These are phyloP conservation scores for Drosophila differens DNA, from an alignment of 2,888 invertebrate species.

Conservation along the genomic window DNA sequence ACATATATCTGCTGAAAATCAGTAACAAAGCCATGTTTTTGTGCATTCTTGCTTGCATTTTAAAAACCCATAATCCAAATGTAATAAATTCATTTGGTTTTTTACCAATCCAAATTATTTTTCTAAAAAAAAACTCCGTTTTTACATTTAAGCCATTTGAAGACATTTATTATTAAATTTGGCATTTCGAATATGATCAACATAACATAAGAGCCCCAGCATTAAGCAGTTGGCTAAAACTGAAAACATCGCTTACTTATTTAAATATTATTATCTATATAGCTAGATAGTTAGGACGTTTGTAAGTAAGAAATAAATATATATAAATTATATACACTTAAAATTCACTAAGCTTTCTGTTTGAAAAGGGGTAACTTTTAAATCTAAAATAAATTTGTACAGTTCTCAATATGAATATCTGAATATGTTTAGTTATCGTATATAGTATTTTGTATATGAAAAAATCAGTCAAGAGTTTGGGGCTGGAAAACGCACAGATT, in stretches of 20 bases:
- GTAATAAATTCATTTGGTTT: no score
- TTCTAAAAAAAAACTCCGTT: not conserved
- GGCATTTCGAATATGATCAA: slow-evolving; percentile 66
- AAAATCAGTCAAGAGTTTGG: slow-evolving; percentile 55
- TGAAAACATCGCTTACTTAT: slow-evolving; percentile 24
- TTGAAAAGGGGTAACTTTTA: slow-evolving; percentile 4
- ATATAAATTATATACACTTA: slow-evolving; percentile 53
- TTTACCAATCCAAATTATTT: not conserved
- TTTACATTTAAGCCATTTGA: slow-evolving; percentile 50
- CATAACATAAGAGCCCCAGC: slow-evolving; percentile 43
- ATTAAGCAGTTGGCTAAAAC: slow-evolving; percentile 24
- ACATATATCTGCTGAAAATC: not conserved
- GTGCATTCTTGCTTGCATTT: not conserved
- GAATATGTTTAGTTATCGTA: slow-evolving; percentile 21
- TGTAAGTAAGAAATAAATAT: not conserved
- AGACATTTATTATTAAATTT: slow-evolving; percentile 64
- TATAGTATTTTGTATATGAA: slow-evolving; percentile 31
- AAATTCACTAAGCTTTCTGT: slow-evolving; percentile 35
- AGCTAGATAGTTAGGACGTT: slow-evolving; percentile 26
- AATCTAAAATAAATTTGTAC: slow-evolving; percentile 54
- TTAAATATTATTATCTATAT: slow-evolving; percentile 20
- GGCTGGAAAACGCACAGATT: not conserved
- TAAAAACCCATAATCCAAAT: not conserved
- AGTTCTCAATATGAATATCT: slow-evolving; percentile 39
- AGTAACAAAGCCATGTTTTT: not conserved